phyloP scores from a whole-genome alignment of 2,797 vertebrate species.

The Carcharodon carcharias region DNA sequence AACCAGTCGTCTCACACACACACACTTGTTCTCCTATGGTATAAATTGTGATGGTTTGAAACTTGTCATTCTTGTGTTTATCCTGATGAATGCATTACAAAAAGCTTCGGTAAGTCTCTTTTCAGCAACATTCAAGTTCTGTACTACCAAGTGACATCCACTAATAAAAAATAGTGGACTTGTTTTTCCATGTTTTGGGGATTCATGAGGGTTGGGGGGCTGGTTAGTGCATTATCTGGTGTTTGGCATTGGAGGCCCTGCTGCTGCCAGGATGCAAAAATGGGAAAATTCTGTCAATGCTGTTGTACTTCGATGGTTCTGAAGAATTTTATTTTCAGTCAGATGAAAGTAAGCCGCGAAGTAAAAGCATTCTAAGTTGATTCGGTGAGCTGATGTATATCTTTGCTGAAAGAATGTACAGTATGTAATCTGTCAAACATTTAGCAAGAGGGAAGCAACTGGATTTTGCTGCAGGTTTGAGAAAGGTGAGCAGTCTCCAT shows the following conservation, averaged over 20 bases:
- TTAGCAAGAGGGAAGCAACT: background rate
- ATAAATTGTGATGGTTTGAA: too few species aligned
- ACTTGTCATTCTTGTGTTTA: too few species aligned
- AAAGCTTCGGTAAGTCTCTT: too few species aligned
- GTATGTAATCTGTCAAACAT: background rate
- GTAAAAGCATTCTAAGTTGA: constrained; percentile 2
- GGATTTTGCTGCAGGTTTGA: background rate
- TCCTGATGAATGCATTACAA: too few species aligned
- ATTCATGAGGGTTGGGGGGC: too few species aligned
- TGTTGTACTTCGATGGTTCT: background rate
- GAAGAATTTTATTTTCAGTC: constrained; percentile 25
- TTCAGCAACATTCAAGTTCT: background rate
- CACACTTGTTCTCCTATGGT: too few species aligned
- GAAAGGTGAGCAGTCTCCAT: background rate
- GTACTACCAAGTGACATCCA: background rate
- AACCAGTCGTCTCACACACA: too few species aligned
- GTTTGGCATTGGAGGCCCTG: too few species aligned
- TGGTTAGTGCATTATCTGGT: background rate
- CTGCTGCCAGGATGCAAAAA: background rate
- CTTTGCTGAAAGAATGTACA: background rate
- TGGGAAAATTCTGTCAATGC: background rate
- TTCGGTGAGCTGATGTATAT: background rate
- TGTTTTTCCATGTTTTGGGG: background rate
- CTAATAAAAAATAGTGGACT: background rate
- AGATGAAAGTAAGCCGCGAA: background rate